These are phyloP conservation scores for Drosophila acutilabella DNA, from an alignment of 2,888 invertebrate species.

Conservation along the genomic window DNA sequence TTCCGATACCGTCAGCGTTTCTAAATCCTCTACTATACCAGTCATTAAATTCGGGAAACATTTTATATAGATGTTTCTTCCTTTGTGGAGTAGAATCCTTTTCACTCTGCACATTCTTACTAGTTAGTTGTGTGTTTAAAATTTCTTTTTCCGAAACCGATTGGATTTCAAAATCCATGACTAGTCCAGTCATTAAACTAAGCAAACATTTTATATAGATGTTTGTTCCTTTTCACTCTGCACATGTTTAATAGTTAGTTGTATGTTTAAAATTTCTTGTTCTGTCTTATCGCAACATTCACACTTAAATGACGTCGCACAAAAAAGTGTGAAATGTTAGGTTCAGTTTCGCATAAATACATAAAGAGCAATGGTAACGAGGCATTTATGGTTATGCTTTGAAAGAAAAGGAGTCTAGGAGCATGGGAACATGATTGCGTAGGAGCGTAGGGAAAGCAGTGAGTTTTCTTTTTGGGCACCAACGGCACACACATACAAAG, in stretches of 20 bases:
- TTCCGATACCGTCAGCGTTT: too few species aligned
- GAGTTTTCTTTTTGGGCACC: slow-evolving; percentile 19
- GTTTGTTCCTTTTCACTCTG: not conserved
- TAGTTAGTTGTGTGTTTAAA: not conserved
- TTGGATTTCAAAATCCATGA: too few species aligned
- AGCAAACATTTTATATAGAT: too few species aligned
- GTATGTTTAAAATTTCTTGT: slow-evolving; percentile 3
- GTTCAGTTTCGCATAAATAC: slow-evolving; percentile 2
- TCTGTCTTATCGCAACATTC: slow-evolving; percentile 57
- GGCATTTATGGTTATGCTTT: slow-evolving; percentile 46
- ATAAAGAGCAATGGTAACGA: slow-evolving; percentile 8
- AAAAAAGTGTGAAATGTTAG: slow-evolving; percentile 35
- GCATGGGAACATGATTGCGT: too few species aligned
- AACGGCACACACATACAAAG: slow-evolving; percentile 24
- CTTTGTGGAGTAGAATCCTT: not conserved
- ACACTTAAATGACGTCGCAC: slow-evolving; percentile 60
- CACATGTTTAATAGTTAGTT: not conserved
- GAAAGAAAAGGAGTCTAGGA: slow-evolving; percentile 17
- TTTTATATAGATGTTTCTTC: not conserved
- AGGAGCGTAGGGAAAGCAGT: not conserved
- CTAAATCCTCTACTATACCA: too few species aligned
- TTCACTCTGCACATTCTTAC: not conserved
- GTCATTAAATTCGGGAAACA: too few species aligned
- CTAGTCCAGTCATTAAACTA: too few species aligned
- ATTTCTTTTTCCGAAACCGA: not conserved